Evolutionary conservation across 2,888 invertebrate genomes (phyloP).

Genomic region (Morpho achilles): DNA sequence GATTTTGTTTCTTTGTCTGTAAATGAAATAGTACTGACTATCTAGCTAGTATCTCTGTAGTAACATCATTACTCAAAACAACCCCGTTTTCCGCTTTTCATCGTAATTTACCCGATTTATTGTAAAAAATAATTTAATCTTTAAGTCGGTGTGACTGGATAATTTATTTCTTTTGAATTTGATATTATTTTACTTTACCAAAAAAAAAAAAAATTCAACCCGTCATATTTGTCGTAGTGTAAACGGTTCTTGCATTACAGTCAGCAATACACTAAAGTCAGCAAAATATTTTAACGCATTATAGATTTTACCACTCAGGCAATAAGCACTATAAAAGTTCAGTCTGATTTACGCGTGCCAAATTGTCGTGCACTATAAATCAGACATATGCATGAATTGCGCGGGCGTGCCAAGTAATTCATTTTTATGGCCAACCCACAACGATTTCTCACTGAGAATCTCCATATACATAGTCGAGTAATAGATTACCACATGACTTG

Average conservation of each 20-base stretch:
- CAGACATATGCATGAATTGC: conserved; percentile 18
- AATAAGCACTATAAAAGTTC: conserved; percentile 5
- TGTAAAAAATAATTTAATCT: no score
- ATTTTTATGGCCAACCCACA: conserved; percentile 26
- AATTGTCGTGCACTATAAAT: conserved; percentile 15
- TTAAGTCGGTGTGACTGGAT: no score
- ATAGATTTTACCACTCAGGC: neutral
- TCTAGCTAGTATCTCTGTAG: no score
- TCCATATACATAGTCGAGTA: conserved; percentile 9
- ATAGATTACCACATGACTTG: conserved; percentile 7
- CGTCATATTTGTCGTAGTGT: neutral
- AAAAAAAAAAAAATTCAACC: neutral
- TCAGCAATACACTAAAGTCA: conserved; percentile 2
- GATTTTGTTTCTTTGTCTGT: no score
- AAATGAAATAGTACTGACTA: no score
- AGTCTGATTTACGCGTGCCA: conserved; percentile 13
- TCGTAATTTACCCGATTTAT: no score
- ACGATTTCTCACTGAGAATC: conserved; percentile 6
- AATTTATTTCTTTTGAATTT: no score
- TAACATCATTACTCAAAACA: no score
- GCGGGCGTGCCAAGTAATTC: conserved; percentile 23
- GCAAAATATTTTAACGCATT: conserved; percentile 7
- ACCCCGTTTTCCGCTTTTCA: no score
- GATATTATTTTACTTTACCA: neutral
- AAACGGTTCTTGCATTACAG: neutral